A percentile compares a stretch with the other conserved stretches of the same genome.
phyloP scores from a whole-genome alignment of 2,797 vertebrate species.

The Aythya fuligula region DNA sequence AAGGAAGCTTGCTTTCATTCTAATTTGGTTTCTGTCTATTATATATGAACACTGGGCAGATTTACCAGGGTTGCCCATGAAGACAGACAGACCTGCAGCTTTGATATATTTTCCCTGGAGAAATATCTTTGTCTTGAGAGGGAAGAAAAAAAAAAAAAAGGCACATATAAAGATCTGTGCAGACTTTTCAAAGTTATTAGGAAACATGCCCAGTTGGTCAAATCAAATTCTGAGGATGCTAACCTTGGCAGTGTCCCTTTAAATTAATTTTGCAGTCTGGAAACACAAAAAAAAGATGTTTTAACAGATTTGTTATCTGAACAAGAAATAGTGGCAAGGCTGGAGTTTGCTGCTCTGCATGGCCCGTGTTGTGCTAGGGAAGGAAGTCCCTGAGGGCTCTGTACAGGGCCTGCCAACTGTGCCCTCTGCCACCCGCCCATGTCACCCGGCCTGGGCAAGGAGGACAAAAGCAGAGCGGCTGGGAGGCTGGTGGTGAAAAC shows the following conservation, averaged over 20 bases:
- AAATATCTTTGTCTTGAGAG: not conserved
- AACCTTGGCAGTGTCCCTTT: not conserved
- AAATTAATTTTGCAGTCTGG: conserved; percentile 6
- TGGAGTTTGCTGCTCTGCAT: not conserved
- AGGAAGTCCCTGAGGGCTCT: accelerated
- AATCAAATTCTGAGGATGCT: conserved; percentile 2
- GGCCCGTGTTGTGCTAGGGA: not conserved
- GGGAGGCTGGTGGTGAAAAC: not conserved
- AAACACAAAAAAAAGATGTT: not conserved
- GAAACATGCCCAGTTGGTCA: not conserved
- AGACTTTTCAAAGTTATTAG: not conserved
- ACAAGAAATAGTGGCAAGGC: not conserved
- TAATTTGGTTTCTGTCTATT: not conserved
- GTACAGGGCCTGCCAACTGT: not conserved
- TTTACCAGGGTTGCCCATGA: not conserved
- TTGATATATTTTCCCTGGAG: not conserved
- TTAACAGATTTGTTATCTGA: not conserved
- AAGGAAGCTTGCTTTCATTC: not conserved
- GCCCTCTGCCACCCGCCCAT: not conserved
- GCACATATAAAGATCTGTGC: not conserved
- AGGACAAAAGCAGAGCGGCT: not conserved
- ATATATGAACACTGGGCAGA: not conserved
- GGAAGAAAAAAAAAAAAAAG: not conserved
- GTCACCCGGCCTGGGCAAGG: accelerated
- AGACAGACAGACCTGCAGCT: not conserved